Conservation (phyloP, 2,888 invertebrate species). For the Stictocephala bisonia region DNA sequence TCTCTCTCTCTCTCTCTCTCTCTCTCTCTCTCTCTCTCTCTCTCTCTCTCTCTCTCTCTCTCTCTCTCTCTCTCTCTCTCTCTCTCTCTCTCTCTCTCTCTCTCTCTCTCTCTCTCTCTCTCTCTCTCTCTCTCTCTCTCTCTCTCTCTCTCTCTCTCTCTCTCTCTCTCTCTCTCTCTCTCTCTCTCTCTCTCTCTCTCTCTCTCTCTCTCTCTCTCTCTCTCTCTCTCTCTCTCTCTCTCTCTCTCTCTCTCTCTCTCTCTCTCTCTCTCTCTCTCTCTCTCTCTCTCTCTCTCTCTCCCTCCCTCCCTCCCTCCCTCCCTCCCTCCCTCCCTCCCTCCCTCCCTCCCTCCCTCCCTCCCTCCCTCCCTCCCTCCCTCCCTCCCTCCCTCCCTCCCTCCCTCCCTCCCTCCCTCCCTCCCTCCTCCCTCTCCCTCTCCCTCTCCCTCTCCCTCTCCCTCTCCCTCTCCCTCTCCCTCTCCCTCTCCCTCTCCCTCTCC, state of each 20-base stretch:
- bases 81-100: constrained; percentile 46
- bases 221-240: not conserved
- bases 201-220: constrained; percentile 17
- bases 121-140: constrained; percentile 41
- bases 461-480: constrained; percentile 1
- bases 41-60: constrained; percentile 55
- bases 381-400: too few relatives aligned
- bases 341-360: constrained; percentile 22
- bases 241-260: not conserved
- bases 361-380: constrained; percentile 5
- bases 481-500: constrained; percentile 25
- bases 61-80: constrained; percentile 57
- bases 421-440: constrained; percentile 8
- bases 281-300: constrained; percentile 24
- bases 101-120: constrained; percentile 46
- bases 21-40: constrained; percentile 30
- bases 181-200: constrained; percentile 17
- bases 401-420: constrained; percentile 8
- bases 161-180: constrained; percentile 24
- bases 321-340: not conserved
- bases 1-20: constrained; percentile 30
- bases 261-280: constrained; percentile 27
- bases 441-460: constrained; percentile 1
- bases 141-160: constrained; percentile 46
- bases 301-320: not conserved